Conservation (phyloP, 2,113 vertebrate species). For the Talpa occidentalis region DNA sequence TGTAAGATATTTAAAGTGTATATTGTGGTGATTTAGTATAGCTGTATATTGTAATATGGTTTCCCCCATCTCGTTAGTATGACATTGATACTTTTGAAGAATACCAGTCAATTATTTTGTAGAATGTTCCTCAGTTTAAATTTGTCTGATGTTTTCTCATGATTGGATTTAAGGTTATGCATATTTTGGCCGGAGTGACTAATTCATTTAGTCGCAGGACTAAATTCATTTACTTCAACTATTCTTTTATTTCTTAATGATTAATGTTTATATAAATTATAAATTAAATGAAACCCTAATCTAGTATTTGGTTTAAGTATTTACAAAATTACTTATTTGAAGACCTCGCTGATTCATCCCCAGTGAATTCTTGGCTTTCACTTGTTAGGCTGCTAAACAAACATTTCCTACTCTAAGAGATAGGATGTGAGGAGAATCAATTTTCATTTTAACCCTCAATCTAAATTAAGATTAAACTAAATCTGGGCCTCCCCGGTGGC, state of each 20-base stretch:
- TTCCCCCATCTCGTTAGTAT: neutral
- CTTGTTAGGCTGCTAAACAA: neutral
- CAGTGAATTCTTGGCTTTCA: neutral
- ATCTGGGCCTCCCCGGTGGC: too few species aligned
- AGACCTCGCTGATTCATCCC: neutral
- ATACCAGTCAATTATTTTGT: neutral
- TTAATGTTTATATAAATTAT: neutral
- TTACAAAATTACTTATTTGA: constrained; percentile 52
- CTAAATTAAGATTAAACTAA: constrained; percentile 28
- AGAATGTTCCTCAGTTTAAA: neutral
- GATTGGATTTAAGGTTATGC: neutral
- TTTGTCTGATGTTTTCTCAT: neutral
- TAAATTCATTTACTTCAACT: neutral
- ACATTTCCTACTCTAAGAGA: neutral
- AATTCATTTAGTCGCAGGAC: neutral
- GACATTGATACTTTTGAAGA: neutral
- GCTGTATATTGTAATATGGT: neutral
- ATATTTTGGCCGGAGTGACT: constrained; percentile 2
- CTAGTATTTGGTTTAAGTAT: constrained; percentile 12
- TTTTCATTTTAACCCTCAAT: constrained; percentile 48
- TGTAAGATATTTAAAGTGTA: neutral
- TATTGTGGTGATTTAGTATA: neutral
- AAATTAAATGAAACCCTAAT: neutral
- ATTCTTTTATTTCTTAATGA: neutral
- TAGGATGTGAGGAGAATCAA: neutral